Evolutionary conservation across 1,140 invertebrate genomes (phyloP).

Genomic region (Pygmarrhopalites habei): DNA sequence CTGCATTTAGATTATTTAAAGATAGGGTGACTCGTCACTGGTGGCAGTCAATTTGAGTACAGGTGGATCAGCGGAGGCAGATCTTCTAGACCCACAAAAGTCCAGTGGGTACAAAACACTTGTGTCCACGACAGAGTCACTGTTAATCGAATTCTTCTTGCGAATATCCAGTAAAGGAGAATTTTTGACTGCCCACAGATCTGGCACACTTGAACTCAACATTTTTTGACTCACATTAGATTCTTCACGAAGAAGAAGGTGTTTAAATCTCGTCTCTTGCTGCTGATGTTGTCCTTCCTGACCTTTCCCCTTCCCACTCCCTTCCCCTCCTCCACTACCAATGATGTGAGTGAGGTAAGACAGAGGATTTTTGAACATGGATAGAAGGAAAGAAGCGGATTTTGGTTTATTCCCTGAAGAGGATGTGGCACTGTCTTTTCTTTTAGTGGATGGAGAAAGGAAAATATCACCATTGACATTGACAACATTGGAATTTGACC

Average conservation of each 20-base stretch:
- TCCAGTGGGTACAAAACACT: not conserved
- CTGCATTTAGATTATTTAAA: no score
- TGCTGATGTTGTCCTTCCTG: not conserved
- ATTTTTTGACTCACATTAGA: constrained; percentile 12
- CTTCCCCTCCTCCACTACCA: not conserved
- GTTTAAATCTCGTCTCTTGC: not conserved
- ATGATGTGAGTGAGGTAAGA: constrained; percentile 11
- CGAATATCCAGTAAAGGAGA: constrained; percentile 14
- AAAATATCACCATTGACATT: not conserved
- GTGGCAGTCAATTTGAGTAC: constrained; percentile 28
- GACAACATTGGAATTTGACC: no score
- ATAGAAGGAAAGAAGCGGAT: constrained; percentile 13
- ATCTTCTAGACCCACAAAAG: not conserved
- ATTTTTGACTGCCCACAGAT: constrained; percentile 28
- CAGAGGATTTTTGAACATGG: constrained; percentile 19
- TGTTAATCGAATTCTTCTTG: constrained; percentile 23
- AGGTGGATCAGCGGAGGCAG: constrained; percentile 6
- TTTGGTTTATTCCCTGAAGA: constrained; percentile 1
- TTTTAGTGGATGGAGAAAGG: not conserved
- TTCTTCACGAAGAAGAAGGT: not conserved
- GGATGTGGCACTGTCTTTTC: constrained; percentile 12
- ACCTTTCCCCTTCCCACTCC: not conserved
- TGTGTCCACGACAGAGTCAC: constrained; percentile 21
- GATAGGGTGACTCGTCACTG: constrained; percentile 21
- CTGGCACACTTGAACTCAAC: constrained; percentile 23